These are phyloP conservation scores for Panthera uncia DNA, from an alignment of 2,113 vertebrate species.

Conservation along the genomic window DNA sequence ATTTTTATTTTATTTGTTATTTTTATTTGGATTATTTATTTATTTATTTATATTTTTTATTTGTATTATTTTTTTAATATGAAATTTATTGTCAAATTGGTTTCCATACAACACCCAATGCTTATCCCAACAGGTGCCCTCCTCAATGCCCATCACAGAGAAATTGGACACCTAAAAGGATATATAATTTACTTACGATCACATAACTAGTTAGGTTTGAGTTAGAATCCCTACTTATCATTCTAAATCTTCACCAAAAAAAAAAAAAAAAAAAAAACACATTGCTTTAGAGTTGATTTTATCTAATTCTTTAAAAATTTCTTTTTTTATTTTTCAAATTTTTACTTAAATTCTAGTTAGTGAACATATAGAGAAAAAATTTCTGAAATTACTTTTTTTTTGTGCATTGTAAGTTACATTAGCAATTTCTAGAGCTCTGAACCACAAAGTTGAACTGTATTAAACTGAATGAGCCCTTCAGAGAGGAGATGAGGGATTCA, in stretches of 20 bases:
- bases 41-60: no score
- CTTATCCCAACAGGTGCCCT: no score
- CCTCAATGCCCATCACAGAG: background rate
- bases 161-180: background rate
- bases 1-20: no score
- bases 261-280: background rate
- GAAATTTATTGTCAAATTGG: no score
- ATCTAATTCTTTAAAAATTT: background rate
- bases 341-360: no score
- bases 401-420: slow-evolving; percentile 62
- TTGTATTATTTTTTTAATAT: no score
- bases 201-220: slow-evolving; percentile 41
- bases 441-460: slow-evolving; percentile 73
- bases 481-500: slow-evolving; percentile 73
- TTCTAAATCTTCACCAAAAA: background rate
- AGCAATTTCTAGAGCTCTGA: slow-evolving; percentile 60
- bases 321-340: background rate
- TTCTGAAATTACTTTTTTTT: slow-evolving; percentile 49
- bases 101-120: no score
- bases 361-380: background rate
- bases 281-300: slow-evolving; percentile 33
- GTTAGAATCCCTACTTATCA: slow-evolving; percentile 10
- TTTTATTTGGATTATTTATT: no score
- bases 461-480: slow-evolving; percentile 76
- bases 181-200: slow-evolving; percentile 20